These are phyloP conservation scores for Bombus waltoni DNA, from an alignment of 1,140 invertebrate species.

Conservation along the genomic window DNA sequence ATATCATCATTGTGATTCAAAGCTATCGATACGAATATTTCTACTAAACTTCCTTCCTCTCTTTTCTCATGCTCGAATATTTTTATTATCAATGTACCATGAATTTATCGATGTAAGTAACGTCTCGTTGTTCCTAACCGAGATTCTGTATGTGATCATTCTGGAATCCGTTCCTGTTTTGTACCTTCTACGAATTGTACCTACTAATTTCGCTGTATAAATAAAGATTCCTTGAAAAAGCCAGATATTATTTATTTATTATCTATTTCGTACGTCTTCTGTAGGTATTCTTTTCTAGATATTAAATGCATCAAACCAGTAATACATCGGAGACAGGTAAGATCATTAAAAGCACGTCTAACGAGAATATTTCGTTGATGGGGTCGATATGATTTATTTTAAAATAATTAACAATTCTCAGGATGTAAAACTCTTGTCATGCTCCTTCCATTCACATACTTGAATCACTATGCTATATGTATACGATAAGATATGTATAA, in stretches of 20 bases:
- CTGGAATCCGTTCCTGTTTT: constrained; percentile 51
- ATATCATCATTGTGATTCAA: not conserved
- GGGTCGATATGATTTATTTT: constrained; percentile 75
- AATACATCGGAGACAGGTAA: no score
- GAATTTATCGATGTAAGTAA: constrained; percentile 27
- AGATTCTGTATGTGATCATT: constrained; percentile 39
- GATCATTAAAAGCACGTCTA: not conserved
- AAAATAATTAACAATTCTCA: constrained; percentile 80
- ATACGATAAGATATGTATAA: constrained; percentile 78
- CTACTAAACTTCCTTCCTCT: not conserved
- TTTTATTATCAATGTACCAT: constrained; percentile 14
- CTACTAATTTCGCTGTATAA: constrained; percentile 38
- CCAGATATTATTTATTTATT: not conserved
- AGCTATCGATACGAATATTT: not conserved
- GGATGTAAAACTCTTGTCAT: constrained; percentile 41
- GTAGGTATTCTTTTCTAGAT: not conserved
- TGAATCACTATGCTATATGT: constrained; percentile 67
- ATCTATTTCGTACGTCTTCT: no score
- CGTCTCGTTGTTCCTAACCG: constrained; percentile 43
- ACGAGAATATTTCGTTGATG: constrained; percentile 18
- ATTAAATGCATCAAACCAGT: no score
- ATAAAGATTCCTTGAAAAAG: constrained; percentile 18
- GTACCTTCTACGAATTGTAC: constrained; percentile 46
- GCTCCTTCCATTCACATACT: constrained; percentile 1
- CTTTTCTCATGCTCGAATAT: not conserved